phyloP scores from a whole-genome alignment of 2,113 vertebrate genomes.

The Heptranchias perlo region DNA sequence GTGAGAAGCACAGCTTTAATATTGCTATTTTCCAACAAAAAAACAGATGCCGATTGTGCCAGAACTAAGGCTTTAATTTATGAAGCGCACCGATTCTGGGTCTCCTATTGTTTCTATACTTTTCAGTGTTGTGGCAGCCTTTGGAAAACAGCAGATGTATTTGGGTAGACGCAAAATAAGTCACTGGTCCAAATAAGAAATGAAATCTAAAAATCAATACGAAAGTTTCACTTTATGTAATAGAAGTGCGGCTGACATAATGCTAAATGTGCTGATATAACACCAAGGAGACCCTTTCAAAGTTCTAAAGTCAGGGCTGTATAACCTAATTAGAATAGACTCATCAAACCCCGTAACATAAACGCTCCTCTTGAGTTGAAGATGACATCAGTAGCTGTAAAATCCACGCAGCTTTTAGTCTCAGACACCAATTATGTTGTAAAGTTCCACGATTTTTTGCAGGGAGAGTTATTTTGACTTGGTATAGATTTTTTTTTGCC shows the following conservation, averaged over 20 bases:
- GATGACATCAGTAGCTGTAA: constrained; percentile 31
- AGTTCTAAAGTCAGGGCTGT: not conserved
- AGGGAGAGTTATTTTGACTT: not conserved
- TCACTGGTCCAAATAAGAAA: not conserved
- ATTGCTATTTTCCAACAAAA: not conserved
- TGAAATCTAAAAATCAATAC: not conserved
- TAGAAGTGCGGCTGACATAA: constrained; percentile 13
- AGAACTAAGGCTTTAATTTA: not conserved
- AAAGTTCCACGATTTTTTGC: not conserved
- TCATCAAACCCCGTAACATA: not conserved
- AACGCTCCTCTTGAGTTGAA: not conserved
- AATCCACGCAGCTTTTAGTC: constrained; percentile 9
- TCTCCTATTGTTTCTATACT: not conserved
- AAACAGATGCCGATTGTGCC: not conserved
- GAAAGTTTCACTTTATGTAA: not conserved
- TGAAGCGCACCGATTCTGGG: no score
- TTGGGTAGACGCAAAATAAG: not conserved
- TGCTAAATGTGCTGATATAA: not conserved
- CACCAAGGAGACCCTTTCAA: not conserved
- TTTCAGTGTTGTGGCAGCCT: not conserved
- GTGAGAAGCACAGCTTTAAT: constrained; percentile 25
- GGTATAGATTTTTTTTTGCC: not conserved
- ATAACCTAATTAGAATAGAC: constrained; percentile 16
- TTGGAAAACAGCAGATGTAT: constrained; percentile 3
- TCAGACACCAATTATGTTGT: constrained; percentile 12